Conservation (phyloP, 2,113 vertebrate species). For the Corvus hawaiiensis region DNA sequence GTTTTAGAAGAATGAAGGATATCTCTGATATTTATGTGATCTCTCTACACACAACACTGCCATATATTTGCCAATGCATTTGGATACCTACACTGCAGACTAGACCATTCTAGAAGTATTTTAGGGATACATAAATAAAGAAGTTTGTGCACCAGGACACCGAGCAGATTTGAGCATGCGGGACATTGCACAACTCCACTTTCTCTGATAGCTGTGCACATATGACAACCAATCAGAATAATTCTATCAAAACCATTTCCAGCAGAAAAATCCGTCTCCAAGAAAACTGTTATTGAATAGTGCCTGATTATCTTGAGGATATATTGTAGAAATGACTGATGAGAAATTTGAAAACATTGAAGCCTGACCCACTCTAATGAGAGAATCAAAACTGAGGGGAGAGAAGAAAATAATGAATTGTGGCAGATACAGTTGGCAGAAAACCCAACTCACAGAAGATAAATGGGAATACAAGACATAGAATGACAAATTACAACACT, state of each 20-base stretch:
- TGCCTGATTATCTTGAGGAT: not conserved
- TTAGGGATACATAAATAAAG: not conserved
- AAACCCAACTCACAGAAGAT: not conserved
- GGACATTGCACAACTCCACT: not conserved
- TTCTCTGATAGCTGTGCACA: not conserved
- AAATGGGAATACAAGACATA: not conserved
- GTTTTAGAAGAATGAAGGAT: not conserved
- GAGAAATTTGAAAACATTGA: not conserved
- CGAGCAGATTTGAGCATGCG: not conserved
- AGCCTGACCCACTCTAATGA: not conserved
- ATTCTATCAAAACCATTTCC: not conserved
- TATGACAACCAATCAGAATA: not conserved
- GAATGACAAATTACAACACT: not conserved
- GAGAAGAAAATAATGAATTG: not conserved
- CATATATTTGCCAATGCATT: accelerated
- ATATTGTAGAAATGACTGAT: not conserved
- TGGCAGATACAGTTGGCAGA: not conserved
- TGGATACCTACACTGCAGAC: not conserved
- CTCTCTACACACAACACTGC: not conserved
- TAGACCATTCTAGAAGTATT: not conserved
- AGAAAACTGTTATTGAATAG: not conserved
- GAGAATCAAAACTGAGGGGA: not conserved
- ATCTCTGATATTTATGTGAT: not conserved
- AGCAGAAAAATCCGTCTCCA: not conserved
- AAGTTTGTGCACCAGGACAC: not conserved